These are phyloP conservation scores for Nesospiza acunhae DNA, from an alignment of 2,113 vertebrate species.

Conservation along the genomic window DNA sequence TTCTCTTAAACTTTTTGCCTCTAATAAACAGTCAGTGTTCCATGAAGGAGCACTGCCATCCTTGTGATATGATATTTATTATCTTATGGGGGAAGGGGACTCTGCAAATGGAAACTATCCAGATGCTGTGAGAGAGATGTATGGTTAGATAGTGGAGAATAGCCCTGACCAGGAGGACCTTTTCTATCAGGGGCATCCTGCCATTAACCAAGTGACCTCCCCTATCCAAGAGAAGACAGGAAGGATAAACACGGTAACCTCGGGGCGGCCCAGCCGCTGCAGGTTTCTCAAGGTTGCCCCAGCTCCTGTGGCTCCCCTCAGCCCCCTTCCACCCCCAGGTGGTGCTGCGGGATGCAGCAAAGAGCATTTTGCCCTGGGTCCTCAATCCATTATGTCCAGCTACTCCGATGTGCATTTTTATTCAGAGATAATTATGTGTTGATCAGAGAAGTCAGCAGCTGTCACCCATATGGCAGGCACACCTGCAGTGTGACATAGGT, in stretches of 20 bases:
- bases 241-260: conserved; percentile 81
- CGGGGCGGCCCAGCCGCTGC: conserved; percentile 42
- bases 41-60: conserved; percentile 99
- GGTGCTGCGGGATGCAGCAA: conserved; percentile 73
- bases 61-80: conserved; percentile 99
- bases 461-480: conserved; percentile 84
- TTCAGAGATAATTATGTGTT: conserved; percentile 90
- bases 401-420: conserved; percentile 77
- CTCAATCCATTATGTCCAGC: conserved; percentile 87
- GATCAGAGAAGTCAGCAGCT: conserved; percentile 82
- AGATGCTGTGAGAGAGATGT: conserved; percentile 80
- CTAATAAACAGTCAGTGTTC: conserved; percentile 99
- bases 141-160: conserved; percentile 75
- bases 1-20: conserved; percentile 99
- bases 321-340: conserved; percentile 78
- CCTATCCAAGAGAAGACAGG: conserved; percentile 69
- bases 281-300: conserved; percentile 73
- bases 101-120: conserved; percentile 79
- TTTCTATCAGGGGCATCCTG: conserved; percentile 73
- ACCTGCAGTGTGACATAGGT: conserved; percentile 84
- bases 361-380: conserved; percentile 80
- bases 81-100: conserved; percentile 84
- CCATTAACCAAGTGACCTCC: conserved; percentile 82
- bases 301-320: conserved; percentile 67
- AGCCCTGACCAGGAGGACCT: conserved; percentile 71